A percentile compares a stretch with the other conserved stretches of the same genome.
These are phyloP conservation scores for Neodon shergylaensis DNA, from an alignment of 2,113 vertebrate species.

Conservation along the genomic window DNA sequence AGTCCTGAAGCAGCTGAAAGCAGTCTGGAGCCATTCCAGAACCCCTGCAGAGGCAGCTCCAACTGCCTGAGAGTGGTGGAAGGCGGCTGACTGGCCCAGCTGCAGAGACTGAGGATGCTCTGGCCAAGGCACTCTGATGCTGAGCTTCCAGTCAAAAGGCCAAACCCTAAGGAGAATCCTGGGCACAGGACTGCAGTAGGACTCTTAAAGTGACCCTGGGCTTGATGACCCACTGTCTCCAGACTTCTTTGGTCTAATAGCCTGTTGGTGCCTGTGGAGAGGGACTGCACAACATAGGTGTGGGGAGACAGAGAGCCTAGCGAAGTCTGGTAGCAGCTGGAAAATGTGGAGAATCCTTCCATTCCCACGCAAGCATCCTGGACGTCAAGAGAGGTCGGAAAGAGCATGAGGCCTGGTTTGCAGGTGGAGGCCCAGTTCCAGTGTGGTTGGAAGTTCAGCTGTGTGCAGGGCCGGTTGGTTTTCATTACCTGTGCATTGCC, in stretches of 20 bases:
- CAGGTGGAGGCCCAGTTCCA: not conserved
- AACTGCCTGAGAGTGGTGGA: accelerated
- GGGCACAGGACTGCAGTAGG: accelerated
- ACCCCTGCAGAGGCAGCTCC: accelerated
- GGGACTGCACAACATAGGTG: not conserved
- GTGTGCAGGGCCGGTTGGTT: accelerated
- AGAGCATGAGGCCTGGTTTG: accelerated
- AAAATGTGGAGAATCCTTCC: not conserved
- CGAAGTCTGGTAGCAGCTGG: not conserved
- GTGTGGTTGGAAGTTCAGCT: not conserved
- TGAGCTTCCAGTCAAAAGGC: not conserved
- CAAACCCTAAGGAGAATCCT: not conserved
- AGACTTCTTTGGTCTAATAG: not conserved
- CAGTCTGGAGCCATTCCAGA: not conserved
- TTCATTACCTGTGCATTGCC: accelerated
- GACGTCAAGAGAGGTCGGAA: not conserved
- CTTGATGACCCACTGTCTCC: not conserved
- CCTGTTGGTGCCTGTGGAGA: not conserved
- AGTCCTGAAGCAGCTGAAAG: slow-evolving; percentile 53
- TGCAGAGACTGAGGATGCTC: accelerated
- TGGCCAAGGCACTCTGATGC: accelerated
- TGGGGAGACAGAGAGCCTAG: not conserved
- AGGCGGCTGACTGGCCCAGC: accelerated
- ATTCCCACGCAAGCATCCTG: accelerated
- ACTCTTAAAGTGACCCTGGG: not conserved